A percentile compares a stretch with the other conserved stretches of the same genome.
phyloP scores from a whole-genome alignment of 1,140 invertebrate genomes.

The Drosophila ohnishii region DNA sequence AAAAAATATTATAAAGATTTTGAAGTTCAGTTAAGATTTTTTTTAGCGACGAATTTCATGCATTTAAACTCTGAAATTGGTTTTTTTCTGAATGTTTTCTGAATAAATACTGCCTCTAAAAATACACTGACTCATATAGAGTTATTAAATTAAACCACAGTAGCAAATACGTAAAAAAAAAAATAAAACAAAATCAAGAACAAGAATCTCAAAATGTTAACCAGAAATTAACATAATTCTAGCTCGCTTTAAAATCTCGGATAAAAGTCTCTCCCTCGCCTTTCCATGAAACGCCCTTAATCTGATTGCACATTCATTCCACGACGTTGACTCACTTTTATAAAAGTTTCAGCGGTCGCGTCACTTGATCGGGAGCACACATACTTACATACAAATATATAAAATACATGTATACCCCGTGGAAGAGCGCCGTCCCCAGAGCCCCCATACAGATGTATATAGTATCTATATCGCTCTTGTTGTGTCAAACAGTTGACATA shows the following conservation, averaged over 20 bases:
- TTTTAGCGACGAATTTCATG: neutral
- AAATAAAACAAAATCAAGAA: neutral
- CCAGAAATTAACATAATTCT: conserved; percentile 23
- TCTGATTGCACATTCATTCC: conserved; percentile 23
- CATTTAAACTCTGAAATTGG: neutral
- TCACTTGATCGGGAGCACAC: conserved; percentile 34
- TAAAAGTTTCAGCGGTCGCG: conserved; percentile 41
- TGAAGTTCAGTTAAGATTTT: neutral
- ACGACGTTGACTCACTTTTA: conserved; percentile 39
- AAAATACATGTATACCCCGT: neutral
- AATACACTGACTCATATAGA: too few relatives aligned
- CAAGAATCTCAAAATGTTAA: conserved; percentile 2
- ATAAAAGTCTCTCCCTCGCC: conserved; percentile 5
- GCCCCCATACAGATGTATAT: neutral
- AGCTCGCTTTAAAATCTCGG: neutral
- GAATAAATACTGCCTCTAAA: neutral
- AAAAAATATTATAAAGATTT: neutral
- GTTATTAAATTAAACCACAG: too few relatives aligned
- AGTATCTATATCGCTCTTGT: conserved; percentile 37
- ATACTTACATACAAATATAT: neutral
- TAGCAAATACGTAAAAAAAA: neutral
- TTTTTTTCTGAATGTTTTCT: neutral
- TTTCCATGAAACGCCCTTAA: conserved; percentile 8
- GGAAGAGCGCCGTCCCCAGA: neutral
- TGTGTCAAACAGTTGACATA: conserved; percentile 67